A percentile compares a stretch with the other conserved stretches of the same genome.
phyloP scores from a whole-genome alignment of 2,888 invertebrate genomes.

The Rhorus exstirpatorius region DNA sequence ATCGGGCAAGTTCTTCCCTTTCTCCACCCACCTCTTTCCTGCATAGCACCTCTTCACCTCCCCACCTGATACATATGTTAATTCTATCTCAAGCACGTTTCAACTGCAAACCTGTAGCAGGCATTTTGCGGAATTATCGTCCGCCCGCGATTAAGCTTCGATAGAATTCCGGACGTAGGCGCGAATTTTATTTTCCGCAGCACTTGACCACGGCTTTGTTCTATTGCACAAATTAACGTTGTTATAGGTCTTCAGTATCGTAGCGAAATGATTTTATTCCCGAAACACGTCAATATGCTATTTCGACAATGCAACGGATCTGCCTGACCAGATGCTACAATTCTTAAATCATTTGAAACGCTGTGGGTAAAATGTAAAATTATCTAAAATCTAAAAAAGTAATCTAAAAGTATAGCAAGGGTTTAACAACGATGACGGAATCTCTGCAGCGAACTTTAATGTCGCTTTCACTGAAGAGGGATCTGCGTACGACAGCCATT shows the following conservation, averaged over 20 bases:
- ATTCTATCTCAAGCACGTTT: conserved; percentile 56
- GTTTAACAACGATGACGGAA: no score
- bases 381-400: no score
- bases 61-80: conserved; percentile 26
- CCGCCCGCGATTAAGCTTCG: conserved; percentile 16
- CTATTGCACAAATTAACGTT: no score
- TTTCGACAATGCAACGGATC: no score
- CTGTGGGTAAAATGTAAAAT: no score
- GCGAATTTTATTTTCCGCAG: conserved; percentile 13
- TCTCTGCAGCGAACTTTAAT: not conserved
- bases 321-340: no score
- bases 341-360: no score
- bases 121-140: conserved; percentile 34
- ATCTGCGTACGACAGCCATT: conserved; percentile 12
- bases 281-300: no score
- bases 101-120: conserved; percentile 50
- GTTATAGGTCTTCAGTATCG: no score
- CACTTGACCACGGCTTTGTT: not conserved
- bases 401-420: no score
- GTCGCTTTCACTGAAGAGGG: conserved; percentile 10
- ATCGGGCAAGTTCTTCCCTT: conserved; percentile 1
- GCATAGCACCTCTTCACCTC: not conserved
- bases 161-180: conserved; percentile 29
- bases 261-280: no score
- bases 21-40: not conserved